Base-by-base conservation (phyloP, 2,888 invertebrate genomes). In the Mechanitis messenoides region DNA sequence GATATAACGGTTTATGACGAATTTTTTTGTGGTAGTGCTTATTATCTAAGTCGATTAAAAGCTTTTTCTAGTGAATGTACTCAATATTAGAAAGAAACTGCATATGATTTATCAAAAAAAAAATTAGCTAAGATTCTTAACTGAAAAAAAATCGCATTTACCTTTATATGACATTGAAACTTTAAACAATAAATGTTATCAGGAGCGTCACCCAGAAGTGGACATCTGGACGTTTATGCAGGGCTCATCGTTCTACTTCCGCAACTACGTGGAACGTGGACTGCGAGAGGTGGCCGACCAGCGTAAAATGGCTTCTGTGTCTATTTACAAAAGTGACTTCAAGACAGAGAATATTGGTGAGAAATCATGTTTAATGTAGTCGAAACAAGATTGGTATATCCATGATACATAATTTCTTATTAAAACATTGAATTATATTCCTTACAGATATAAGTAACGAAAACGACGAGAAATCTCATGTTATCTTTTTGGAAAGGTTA, bases 221-320 rank as follows among this genome's bases (percentile, higher is more conserved):
- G 96, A 96, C 76, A 93, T 95, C 53, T 95, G 95, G 81, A 95
- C 96, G 38, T 96, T 95, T 84, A 92, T 97, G 81, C 93, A 94
- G 70, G 95, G 95, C 74, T 94, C 95, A 0, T 95, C 96, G 57
- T 93, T 94, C 79, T 95, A 95, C 85, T 97, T 97, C 91, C 95
- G 96, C 78, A 94, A 95, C 76, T 97, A 95, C 79, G 95, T 97
- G 69, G 94, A 95, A 80, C 91, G 94, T 57, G 95, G 95, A 0
- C 85, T 97, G 65, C 76, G 81, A 3, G 89, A 90, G 68, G 87
- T 90, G 47, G 90, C 85, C 54, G 90, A 90, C 62, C 85, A 88
- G 71, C 72, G 90, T 64, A 84, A 84, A 58, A 71, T 84, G 54
- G 76, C 82, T 62, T 72, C 84, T 45, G 75, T 81, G 76, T 82